phyloP scores from a whole-genome alignment of 2,888 invertebrate species.

The Amorpha juglandis region DNA sequence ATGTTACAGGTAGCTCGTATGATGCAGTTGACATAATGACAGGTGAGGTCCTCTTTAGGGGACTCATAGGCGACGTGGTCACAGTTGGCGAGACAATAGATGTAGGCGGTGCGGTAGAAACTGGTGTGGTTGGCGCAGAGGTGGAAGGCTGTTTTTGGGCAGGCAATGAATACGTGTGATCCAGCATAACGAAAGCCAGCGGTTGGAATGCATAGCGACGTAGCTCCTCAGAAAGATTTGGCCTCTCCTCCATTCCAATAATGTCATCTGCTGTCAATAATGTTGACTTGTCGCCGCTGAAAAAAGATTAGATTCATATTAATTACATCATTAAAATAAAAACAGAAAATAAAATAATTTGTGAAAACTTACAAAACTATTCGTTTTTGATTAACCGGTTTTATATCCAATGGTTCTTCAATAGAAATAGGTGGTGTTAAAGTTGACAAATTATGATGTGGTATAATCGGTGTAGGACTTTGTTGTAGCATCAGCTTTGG shows the following conservation, averaged over 20 bases:
- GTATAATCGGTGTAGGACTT: conserved; percentile 50
- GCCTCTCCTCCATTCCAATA: conserved; percentile 79
- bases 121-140: conserved; percentile 44
- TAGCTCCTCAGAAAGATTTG: conserved; percentile 75
- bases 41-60: conserved; percentile 66
- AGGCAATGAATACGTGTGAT: conserved; percentile 80
- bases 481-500: conserved; percentile 73
- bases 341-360: background rate
- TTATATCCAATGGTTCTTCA: conserved; percentile 61
- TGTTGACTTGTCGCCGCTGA: conserved; percentile 79
- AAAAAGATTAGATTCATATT: conserved; percentile 43
- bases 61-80: conserved; percentile 60
- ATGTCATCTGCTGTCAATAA: conserved; percentile 78
- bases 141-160: conserved; percentile 66
- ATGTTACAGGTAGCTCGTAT: conserved; percentile 65
- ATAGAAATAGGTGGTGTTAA: conserved; percentile 46
- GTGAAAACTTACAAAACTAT: conserved; percentile 74
- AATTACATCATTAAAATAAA: conserved; percentile 24
- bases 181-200: conserved; percentile 77
- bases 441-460: conserved; percentile 44
- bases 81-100: conserved; percentile 55
- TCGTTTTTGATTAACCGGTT: conserved; percentile 68
- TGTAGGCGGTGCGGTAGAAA: conserved; percentile 49
- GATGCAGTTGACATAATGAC: conserved; percentile 72
- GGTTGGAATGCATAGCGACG: conserved; percentile 78